Percentiles rank a stretch among this genome's conserved stretches.
Conservation (phyloP, 2,888 invertebrate genomes). For the Crematogaster levior region DNA sequence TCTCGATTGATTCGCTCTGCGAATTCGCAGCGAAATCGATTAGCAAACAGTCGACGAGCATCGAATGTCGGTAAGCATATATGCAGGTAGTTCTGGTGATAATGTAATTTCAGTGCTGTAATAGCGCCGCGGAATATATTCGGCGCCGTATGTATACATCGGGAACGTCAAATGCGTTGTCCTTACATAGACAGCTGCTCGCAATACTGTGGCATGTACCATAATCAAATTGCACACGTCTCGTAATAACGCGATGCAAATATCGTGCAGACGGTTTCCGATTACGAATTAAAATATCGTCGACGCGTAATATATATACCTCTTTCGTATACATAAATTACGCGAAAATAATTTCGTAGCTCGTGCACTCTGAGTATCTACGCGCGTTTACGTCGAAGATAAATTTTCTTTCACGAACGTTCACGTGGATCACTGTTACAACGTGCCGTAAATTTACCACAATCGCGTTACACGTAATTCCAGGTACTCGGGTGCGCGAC, state of each 20-base stretch:
- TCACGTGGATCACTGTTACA: background rate
- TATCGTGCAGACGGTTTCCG: slow-evolving; percentile 11
- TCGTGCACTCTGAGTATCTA: background rate
- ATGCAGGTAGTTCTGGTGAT: slow-evolving; percentile 37
- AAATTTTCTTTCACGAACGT: background rate
- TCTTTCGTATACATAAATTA: background rate
- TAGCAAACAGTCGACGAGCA: slow-evolving; percentile 48
- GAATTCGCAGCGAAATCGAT: slow-evolving; percentile 45
- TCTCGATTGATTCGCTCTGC: slow-evolving; percentile 36
- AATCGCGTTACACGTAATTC: slow-evolving; percentile 3
- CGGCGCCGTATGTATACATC: slow-evolving; percentile 17
- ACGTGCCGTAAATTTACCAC: background rate
- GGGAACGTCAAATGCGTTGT: slow-evolving; percentile 47
- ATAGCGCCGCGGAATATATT: slow-evolving; percentile 46
- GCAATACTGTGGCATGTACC: background rate
- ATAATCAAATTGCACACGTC: slow-evolving; percentile 48
- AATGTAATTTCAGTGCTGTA: slow-evolving; percentile 49
- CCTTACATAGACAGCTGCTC: slow-evolving; percentile 43
- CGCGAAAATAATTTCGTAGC: slow-evolving; percentile 7
- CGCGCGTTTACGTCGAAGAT: background rate
- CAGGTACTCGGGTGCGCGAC: background rate
- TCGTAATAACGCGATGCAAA: slow-evolving; percentile 44
- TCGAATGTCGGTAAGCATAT: slow-evolving; percentile 45
- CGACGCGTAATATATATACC: background rate
- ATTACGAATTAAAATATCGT: slow-evolving; percentile 36